Percentiles rank a stretch among this genome's conserved stretches.
phyloP scores from a whole-genome alignment of 1,140 invertebrate genomes.

The Cryptotermes secundus region DNA sequence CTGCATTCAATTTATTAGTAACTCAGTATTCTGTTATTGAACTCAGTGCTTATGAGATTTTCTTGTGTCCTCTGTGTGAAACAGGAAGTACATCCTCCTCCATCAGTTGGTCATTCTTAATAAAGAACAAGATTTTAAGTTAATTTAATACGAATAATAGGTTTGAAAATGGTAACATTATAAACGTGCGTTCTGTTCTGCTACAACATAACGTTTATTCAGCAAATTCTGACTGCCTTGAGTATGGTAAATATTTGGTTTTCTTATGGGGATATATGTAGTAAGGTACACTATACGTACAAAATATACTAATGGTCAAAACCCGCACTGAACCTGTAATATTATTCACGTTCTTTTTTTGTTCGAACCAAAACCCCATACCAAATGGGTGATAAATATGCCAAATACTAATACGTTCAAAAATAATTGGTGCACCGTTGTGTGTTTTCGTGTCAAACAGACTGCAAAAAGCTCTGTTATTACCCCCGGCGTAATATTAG shows the following conservation, averaged over 20 bases:
- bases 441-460: background rate
- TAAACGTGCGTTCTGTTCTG: too few species aligned
- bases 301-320: background rate
- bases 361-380: background rate
- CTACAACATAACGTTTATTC: too few species aligned
- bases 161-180: too few species aligned
- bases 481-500: background rate
- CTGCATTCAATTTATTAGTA: too few species aligned
- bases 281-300: background rate
- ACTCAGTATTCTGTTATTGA: too few species aligned
- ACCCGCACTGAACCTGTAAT: background rate
- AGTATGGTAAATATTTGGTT: background rate
- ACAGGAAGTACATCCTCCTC: too few species aligned
- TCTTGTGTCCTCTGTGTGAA: too few species aligned
- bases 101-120: too few species aligned
- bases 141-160: too few species aligned
- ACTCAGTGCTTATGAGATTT: too few species aligned
- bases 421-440: background rate
- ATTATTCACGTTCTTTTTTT: background rate
- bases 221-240: background rate
- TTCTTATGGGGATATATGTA: background rate
- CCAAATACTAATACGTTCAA: conserved; percentile 19
- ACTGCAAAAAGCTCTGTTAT: background rate
- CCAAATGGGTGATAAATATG: conserved; percentile 12
- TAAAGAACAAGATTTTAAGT: too few species aligned